phyloP scores from a whole-genome alignment of 2,113 vertebrate genomes.

The Saimiri boliviensis region DNA sequence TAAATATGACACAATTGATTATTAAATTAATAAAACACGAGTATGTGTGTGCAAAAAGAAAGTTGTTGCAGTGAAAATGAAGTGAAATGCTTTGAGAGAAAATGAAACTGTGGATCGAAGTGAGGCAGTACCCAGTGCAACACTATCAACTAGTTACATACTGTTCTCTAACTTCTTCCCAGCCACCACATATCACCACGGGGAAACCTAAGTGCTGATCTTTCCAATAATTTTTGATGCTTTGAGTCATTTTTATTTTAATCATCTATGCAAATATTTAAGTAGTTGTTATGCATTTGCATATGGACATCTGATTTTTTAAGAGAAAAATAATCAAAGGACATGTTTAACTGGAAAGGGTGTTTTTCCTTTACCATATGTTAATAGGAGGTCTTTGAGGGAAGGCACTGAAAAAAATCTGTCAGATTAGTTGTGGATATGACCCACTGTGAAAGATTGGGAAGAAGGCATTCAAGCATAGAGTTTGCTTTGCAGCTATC shows the following conservation, averaged over 20 bases:
- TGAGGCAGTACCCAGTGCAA: neutral
- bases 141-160: too few relatives aligned
- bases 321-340: neutral
- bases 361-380: neutral
- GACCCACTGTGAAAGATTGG: neutral
- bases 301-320: neutral
- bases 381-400: neutral
- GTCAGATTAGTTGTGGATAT: neutral
- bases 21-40: neutral
- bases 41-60: neutral
- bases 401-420: neutral
- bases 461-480: neutral
- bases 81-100: neutral
- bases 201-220: neutral
- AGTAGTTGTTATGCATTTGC: neutral
- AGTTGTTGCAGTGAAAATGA: neutral
- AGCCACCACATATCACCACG: neutral
- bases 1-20: neutral
- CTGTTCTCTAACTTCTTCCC: neutral
- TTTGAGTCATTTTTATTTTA: neutral
- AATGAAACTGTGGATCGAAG: neutral
- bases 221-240: neutral
- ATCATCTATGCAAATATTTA: conserved; percentile 7
- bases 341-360: neutral
- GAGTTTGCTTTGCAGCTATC: neutral